phyloP scores from a whole-genome alignment of 1,140 invertebrate genomes.

The Drosophila kikkawai region DNA sequence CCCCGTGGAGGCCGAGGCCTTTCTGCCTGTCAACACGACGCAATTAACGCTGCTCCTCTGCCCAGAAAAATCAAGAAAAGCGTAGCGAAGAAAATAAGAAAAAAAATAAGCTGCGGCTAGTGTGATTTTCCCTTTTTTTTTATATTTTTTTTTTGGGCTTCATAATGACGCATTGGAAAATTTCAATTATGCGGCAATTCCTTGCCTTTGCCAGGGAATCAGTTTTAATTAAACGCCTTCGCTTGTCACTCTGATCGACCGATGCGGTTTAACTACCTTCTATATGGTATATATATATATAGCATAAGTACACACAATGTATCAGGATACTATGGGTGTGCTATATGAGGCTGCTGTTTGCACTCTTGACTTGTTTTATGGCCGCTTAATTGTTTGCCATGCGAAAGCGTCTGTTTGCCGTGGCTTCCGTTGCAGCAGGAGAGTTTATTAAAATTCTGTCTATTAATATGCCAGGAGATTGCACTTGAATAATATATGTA shows the following conservation, averaged over 20 bases:
- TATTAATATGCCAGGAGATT: not conserved
- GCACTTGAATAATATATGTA: not conserved
- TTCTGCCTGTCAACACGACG: slow-evolving; percentile 41
- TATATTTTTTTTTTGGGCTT: not conserved
- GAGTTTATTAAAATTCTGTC: slow-evolving; percentile 14
- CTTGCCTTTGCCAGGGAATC: not conserved
- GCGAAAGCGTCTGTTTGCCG: not conserved
- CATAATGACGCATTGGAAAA: slow-evolving; percentile 35
- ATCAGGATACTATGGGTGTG: not conserved
- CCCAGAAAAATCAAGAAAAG: slow-evolving; percentile 15
- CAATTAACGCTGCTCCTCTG: slow-evolving; percentile 37
- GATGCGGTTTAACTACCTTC: slow-evolving; percentile 6
- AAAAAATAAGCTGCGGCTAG: not conserved
- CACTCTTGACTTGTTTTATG: slow-evolving; percentile 3
- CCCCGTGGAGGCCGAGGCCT: slow-evolving; percentile 24
- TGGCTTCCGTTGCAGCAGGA: not conserved
- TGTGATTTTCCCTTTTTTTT: not conserved
- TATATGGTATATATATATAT: not conserved
- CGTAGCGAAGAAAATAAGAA: not conserved
- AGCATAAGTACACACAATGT: not conserved
- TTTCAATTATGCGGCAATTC: slow-evolving; percentile 5
- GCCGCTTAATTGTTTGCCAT: slow-evolving; percentile 1
- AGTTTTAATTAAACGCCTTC: slow-evolving; percentile 34
- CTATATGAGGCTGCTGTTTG: not conserved
- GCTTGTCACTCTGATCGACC: not conserved